Evolutionary conservation across 2,113 vertebrate species (phyloP), one percentile per base, ranked within the genome.

Genomic region (Terrapene triunguis): DNA sequence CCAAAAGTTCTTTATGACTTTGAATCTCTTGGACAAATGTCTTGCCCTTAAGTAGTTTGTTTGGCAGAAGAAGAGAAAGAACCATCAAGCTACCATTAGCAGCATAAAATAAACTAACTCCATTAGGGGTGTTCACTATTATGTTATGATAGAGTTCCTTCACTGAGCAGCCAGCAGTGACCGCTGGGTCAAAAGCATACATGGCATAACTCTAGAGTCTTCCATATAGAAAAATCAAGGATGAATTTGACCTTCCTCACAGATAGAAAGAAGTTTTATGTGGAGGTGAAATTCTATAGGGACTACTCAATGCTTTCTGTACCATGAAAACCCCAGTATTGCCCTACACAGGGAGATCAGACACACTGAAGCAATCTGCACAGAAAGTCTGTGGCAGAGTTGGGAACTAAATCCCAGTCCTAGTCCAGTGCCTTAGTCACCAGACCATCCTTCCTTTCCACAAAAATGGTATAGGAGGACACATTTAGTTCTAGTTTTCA

Each of bases 151-250:
- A 35, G 13, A 16, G 35, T 96, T 93, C 95, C 92, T 91, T 74
- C 91, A 90, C 91, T 97, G 95, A 97, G 87, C 85, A 95, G 87
- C 87, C 50, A 57, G 78, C 88, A 95, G 82, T 88, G 89, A 96
- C 93, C 94, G 80, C 87, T 57, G 92, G 93, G 92, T 95, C 95
- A 95, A 90, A 95, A 90, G 51, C 87, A 91, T 38, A 72, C 0
- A 0, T 89, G 95, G 92, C 93, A 93, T 93, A 97, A 97, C 90
- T 94, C 87, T 89, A 19, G 78, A 80, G 35, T 92, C 94, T 92
- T 82, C 74, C 44, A 85, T 8, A 38, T 6, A 29, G 85, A 72
- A 86, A 86, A 32, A 27, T 55, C 65, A 88, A 19, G 53, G 10
- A 44, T 16, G 72, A 8, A 78, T 88, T 4, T 90, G 48, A 92